Conservation (phyloP, 2,888 invertebrate genomes). For the Euclidia mi region DNA sequence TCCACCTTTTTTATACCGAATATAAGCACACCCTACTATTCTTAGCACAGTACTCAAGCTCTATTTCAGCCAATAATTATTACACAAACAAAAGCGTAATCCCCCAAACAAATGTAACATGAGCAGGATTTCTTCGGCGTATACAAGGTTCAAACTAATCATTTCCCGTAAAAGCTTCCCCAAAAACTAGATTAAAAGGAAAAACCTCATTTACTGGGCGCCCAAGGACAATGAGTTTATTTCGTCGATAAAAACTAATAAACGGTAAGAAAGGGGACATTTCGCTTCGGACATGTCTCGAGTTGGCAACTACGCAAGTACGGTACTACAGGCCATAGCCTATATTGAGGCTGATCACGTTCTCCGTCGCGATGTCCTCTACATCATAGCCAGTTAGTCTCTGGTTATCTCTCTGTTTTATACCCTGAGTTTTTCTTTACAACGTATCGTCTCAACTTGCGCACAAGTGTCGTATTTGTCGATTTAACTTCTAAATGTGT, state of each 20-base stretch:
- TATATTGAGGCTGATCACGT: constrained; percentile 52
- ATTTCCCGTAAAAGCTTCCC: constrained; percentile 52
- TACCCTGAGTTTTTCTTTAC: constrained; percentile 19
- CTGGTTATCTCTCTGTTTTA: constrained; percentile 41
- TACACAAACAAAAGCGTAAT: constrained; percentile 8
- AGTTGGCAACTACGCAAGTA: constrained; percentile 56
- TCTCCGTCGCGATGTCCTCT: constrained; percentile 43
- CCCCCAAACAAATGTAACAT: constrained; percentile 7
- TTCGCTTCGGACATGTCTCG: constrained; percentile 66
- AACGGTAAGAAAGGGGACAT: constrained; percentile 63
- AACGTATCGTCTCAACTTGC: constrained; percentile 8
- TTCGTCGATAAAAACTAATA: constrained; percentile 70
- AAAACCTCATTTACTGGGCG: constrained; percentile 57
- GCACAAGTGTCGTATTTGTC: constrained; percentile 28
- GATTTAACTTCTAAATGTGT: constrained; percentile 29
- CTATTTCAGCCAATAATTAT: background rate
- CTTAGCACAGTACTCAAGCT: too few relatives aligned
- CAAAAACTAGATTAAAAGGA: constrained; percentile 63
- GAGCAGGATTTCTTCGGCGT: constrained; percentile 12
- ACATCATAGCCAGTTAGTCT: constrained; percentile 53
- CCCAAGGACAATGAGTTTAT: constrained; percentile 66
- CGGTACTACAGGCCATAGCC: constrained; percentile 13
- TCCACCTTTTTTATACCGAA: too few relatives aligned
- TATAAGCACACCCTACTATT: too few relatives aligned
- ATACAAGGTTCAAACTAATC: constrained; percentile 43